Percentiles rank a stretch among this genome's conserved stretches.
phyloP scores from a whole-genome alignment of 2,113 vertebrate species.

The Chrysemys picta region DNA sequence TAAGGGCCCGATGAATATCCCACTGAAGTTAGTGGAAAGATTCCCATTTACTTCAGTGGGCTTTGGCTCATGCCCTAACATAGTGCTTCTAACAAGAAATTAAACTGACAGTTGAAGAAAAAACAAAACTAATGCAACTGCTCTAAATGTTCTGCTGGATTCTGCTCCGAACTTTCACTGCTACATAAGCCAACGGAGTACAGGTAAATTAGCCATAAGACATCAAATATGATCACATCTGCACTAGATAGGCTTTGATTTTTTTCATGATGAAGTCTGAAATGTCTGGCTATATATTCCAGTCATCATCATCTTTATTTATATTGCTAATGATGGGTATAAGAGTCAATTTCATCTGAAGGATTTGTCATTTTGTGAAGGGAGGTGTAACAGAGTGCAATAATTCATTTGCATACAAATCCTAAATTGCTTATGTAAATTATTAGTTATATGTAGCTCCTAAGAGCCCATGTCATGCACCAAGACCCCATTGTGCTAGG shows the following conservation, averaged over 20 bases:
- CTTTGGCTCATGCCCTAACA: too few relatives aligned
- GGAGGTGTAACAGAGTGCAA: not conserved
- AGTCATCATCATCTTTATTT: not conserved
- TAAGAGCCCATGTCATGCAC: too few relatives aligned
- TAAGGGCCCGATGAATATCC: not conserved
- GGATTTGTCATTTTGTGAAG: not conserved
- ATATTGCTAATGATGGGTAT: not conserved
- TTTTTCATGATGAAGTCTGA: not conserved
- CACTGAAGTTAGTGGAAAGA: not conserved
- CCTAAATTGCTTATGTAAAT: not conserved
- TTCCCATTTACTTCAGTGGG: not conserved
- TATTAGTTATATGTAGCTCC: too few relatives aligned
- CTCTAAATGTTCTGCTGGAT: not conserved
- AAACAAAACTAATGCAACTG: too few relatives aligned
- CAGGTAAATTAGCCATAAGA: fast-evolving
- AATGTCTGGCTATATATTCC: not conserved
- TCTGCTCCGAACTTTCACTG: not conserved
- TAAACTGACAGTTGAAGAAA: not conserved
- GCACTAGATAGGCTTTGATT: not conserved
- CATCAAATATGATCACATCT: not conserved
- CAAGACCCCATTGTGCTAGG: too few relatives aligned
- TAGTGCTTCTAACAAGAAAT: not conserved
- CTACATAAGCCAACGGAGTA: not conserved
- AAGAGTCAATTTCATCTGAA: not conserved
- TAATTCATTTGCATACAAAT: not conserved